phyloP scores from a whole-genome alignment of 2,113 vertebrate species.

The Garra rufa region DNA sequence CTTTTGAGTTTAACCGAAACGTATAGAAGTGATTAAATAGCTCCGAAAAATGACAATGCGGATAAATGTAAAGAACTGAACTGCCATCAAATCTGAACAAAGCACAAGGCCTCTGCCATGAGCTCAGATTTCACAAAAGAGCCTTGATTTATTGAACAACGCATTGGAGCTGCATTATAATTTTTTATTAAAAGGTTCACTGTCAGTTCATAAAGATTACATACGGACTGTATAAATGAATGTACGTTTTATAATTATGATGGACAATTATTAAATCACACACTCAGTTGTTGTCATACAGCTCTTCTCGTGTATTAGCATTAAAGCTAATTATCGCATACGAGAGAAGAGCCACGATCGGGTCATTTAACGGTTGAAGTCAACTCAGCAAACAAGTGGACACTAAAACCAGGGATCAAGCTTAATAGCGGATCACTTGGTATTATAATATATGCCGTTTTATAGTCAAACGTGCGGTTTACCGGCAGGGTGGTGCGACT shows the following conservation, averaged over 20 bases:
- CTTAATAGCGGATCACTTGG: neutral
- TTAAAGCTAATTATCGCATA: conserved; percentile 9
- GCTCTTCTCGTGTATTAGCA: conserved; percentile 5
- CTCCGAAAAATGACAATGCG: neutral
- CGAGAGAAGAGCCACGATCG: neutral
- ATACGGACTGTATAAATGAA: too few relatives aligned
- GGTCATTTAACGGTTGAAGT: neutral
- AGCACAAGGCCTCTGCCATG: conserved; percentile 45
- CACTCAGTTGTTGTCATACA: neutral
- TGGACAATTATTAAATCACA: neutral
- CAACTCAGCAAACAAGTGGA: neutral
- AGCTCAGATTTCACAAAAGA: neutral
- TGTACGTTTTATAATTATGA: neutral
- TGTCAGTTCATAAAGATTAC: neutral
- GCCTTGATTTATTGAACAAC: conserved; percentile 21
- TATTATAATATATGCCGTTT: neutral
- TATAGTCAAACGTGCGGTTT: conserved; percentile 3
- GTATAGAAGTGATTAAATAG: neutral
- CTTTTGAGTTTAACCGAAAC: neutral
- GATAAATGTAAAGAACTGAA: neutral
- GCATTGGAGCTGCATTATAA: too few relatives aligned
- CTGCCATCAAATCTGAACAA: conserved; percentile 45
- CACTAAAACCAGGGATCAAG: neutral
- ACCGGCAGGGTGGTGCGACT: conserved; percentile 35
- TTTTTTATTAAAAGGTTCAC: neutral